Conservation (phyloP, 2,113 vertebrate species). For the Trichechus manatus region DNA sequence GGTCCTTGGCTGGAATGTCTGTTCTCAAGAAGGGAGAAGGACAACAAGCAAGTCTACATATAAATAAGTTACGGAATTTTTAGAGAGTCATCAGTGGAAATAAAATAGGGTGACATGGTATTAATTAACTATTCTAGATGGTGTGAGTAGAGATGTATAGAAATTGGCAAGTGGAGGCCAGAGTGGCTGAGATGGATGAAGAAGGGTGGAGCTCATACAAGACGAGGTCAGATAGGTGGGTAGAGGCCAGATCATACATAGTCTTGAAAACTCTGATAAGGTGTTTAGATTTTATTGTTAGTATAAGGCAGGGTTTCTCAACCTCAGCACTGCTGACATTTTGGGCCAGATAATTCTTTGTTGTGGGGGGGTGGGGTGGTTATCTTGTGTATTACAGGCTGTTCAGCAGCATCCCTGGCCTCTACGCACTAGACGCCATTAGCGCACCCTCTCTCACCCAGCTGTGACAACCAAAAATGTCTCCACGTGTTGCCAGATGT, state of each 20-base stretch:
- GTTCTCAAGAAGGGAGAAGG: background rate
- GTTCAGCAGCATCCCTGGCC: background rate
- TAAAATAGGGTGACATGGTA: background rate
- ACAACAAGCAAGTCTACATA: background rate
- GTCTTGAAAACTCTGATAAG: background rate
- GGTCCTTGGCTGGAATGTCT: background rate
- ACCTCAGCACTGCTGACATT: background rate
- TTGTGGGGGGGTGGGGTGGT: background rate
- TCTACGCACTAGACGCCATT: background rate
- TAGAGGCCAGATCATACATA: too few species aligned
- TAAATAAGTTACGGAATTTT: background rate
- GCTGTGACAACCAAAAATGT: background rate
- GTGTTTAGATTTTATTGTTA: background rate
- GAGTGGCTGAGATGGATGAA: background rate
- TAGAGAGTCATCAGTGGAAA: background rate
- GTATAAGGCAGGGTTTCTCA: background rate
- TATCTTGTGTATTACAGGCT: background rate
- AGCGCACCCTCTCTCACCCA: fast-evolving
- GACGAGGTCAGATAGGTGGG: background rate
- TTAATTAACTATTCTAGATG: background rate
- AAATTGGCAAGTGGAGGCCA: background rate
- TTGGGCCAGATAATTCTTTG: background rate
- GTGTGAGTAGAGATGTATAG: background rate
- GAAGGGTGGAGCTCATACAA: background rate
- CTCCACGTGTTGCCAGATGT: background rate